A percentile compares a stretch with the other conserved stretches of the same genome.
Evolutionary conservation across 2,797 vertebrate genomes (phyloP).

Genomic region (Phalanger gymnotis): DNA sequence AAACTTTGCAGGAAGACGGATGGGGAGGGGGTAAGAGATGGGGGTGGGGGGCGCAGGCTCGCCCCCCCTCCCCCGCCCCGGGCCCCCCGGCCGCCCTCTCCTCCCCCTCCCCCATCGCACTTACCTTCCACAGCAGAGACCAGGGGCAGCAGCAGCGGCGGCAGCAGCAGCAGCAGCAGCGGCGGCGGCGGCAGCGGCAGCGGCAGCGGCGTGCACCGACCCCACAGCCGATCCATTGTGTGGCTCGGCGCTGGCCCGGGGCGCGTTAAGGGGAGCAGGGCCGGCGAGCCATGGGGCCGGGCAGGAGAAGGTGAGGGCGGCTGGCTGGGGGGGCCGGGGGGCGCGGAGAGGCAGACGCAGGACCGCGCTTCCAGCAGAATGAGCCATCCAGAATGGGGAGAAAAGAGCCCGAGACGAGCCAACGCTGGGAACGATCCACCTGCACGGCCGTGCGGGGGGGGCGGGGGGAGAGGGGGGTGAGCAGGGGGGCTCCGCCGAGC

Average conservation of each 20-base stretch:
- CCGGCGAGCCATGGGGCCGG: conserved; percentile 77
- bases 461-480: neutral
- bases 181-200: conserved; percentile 68
- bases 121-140: conserved; percentile 84
- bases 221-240: conserved; percentile 82
- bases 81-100: conserved; percentile 75
- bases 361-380: conserved; percentile 79
- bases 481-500: conserved; percentile 18
- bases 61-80: conserved; percentile 54
- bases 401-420: conserved; percentile 77
- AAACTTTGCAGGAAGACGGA: conserved; percentile 73
- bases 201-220: conserved; percentile 60
- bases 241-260: conserved; percentile 74
- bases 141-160: conserved; percentile 81
- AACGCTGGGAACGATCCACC: conserved; percentile 77
- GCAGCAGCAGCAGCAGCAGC: conserved; percentile 81
- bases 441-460: conserved; percentile 71
- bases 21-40: neutral
- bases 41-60: conserved; percentile 57
- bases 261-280: conserved; percentile 71
- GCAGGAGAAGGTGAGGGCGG: conserved; percentile 73
- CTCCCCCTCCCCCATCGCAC: conserved; percentile 54
- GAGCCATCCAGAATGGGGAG: conserved; percentile 80
- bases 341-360: conserved; percentile 76
- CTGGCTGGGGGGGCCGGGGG: conserved; percentile 71